A percentile compares a stretch with the other conserved stretches of the same genome.
Conservation (phyloP, 2,888 invertebrate genomes). For the Lathronympha strigana region DNA sequence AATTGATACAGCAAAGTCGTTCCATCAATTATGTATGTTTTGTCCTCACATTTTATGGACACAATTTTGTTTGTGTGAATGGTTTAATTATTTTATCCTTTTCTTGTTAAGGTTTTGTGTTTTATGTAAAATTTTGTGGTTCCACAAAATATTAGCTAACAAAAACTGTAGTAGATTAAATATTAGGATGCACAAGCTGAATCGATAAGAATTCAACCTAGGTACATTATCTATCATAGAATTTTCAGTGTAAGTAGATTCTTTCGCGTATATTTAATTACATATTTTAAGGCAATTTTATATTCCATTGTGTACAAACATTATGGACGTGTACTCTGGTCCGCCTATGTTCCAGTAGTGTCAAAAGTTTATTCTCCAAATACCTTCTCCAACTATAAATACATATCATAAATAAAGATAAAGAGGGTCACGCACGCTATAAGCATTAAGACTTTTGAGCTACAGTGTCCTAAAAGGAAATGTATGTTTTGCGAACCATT, state of each 20-base stretch:
- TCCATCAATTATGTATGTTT: slow-evolving; percentile 20
- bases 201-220: too few species aligned
- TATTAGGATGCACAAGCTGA: too few species aligned
- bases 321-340: too few species aligned
- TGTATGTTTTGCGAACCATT: slow-evolving; percentile 37
- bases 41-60: slow-evolving; percentile 9
- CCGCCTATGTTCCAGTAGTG: too few species aligned
- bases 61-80: slow-evolving; percentile 3
- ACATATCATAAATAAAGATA: neutral
- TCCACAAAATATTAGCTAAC: too few species aligned
- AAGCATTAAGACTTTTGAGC: slow-evolving; percentile 28
- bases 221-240: too few species aligned
- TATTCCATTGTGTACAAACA: too few species aligned
- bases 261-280: too few species aligned
- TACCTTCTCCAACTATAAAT: neutral
- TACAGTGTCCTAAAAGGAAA: slow-evolving; percentile 36
- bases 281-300: too few species aligned
- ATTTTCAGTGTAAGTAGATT: too few species aligned
- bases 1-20: slow-evolving; percentile 22
- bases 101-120: neutral
- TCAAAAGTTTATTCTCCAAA: too few species aligned
- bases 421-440: slow-evolving; percentile 29
- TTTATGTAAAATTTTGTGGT: neutral
- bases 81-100: neutral
- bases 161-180: too few species aligned